phyloP scores from a whole-genome alignment of 1,140 invertebrate species.

The Acromyrmex heyeri region DNA sequence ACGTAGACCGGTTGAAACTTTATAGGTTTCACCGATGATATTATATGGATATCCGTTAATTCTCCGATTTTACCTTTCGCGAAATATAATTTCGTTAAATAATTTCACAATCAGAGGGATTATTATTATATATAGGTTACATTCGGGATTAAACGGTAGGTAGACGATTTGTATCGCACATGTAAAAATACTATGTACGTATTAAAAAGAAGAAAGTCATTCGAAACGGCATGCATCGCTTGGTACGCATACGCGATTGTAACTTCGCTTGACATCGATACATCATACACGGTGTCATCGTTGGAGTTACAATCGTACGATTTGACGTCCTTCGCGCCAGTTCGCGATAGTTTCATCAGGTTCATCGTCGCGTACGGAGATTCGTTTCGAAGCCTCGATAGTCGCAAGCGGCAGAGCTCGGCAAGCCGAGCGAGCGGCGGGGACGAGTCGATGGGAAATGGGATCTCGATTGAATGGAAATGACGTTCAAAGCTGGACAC shows the following conservation, averaged over 20 bases:
- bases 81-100: background rate
- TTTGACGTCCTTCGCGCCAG: conserved; percentile 54
- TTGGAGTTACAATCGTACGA: conserved; percentile 39
- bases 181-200: background rate
- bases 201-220: conserved; percentile 13
- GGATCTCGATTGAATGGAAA: conserved; percentile 82
- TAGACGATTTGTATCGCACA: background rate
- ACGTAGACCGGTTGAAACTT: background rate
- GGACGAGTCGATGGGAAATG: conserved; percentile 76
- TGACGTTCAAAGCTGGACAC: conserved; percentile 79
- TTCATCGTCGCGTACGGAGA: conserved; percentile 57
- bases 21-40: background rate
- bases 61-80: background rate
- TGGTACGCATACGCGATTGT: background rate
- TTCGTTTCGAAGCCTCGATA: conserved; percentile 72
- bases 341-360: conserved; percentile 55
- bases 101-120: background rate
- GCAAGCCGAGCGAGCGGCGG: background rate
- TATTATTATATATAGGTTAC: background rate
- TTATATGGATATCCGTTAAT: background rate
- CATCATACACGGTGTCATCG: background rate
- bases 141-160: background rate
- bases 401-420: conserved; percentile 19
- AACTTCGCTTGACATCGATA: conserved; percentile 32
- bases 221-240: background rate